A percentile compares a stretch with the other conserved stretches of the same genome.
phyloP scores from a whole-genome alignment of 1,140 invertebrate species.

The Drosophila miranda region DNA sequence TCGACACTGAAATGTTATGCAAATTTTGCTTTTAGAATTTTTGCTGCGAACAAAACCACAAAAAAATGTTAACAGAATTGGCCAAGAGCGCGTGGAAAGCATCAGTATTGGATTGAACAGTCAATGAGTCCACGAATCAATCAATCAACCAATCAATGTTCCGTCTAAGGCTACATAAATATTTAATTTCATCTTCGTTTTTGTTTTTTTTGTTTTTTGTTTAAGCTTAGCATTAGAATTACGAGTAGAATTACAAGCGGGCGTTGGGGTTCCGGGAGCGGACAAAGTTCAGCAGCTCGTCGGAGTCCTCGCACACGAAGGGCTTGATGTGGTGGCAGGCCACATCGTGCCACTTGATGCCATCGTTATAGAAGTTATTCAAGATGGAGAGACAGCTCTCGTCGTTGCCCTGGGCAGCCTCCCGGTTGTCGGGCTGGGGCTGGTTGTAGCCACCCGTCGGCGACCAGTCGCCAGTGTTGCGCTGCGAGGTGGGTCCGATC shows the following conservation, averaged over 20 bases:
- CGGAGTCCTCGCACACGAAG: slow-evolving; percentile 96
- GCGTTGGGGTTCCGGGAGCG: slow-evolving; percentile 92
- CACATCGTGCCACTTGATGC: slow-evolving; percentile 95
- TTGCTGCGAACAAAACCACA: slow-evolving; percentile 61
- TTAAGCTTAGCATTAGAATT: slow-evolving; percentile 23
- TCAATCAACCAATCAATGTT: slow-evolving; percentile 52
- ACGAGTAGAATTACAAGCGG: slow-evolving; percentile 86
- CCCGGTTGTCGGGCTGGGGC: slow-evolving; percentile 94
- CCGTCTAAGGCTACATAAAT: slow-evolving; percentile 77
- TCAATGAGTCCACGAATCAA: slow-evolving; percentile 54
- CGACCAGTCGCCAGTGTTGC: slow-evolving; percentile 94
- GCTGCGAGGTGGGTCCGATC: slow-evolving; percentile 92
- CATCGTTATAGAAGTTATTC: slow-evolving; percentile 97
- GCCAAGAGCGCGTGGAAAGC: slow-evolving; percentile 47
- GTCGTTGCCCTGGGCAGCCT: slow-evolving; percentile 93
- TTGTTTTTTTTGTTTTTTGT: slow-evolving; percentile 13
- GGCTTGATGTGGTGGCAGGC: slow-evolving; percentile 95
- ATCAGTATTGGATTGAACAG: slow-evolving; percentile 45
- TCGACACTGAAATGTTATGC: slow-evolving; percentile 62
- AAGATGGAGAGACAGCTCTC: slow-evolving; percentile 94
- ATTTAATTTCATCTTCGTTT: slow-evolving; percentile 51
- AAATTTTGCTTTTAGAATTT: slow-evolving; percentile 66
- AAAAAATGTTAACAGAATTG: slow-evolving; percentile 54
- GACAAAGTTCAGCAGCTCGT: slow-evolving; percentile 95
- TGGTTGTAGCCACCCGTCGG: slow-evolving; percentile 92